These are phyloP conservation scores for Phortica variegata DNA, from an alignment of 1,140 invertebrate genomes.

Conservation along the genomic window DNA sequence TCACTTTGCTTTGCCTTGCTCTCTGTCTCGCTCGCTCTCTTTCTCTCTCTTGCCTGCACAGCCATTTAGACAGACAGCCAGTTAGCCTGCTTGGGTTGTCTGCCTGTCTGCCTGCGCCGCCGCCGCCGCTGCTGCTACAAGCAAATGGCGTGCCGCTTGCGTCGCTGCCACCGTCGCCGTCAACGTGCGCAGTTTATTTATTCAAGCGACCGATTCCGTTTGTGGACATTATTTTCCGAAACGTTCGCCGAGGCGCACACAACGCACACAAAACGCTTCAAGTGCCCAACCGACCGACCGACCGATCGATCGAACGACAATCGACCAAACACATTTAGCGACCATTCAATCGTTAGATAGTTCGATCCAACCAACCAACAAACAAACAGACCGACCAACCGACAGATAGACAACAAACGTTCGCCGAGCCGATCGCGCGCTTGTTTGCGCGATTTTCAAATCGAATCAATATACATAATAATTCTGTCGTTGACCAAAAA, in stretches of 20 bases:
- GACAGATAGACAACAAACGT: constrained; percentile 9
- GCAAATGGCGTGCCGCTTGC: too few relatives aligned
- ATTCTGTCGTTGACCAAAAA: too few relatives aligned
- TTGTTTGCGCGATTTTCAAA: too few relatives aligned
- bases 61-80: too few relatives aligned
- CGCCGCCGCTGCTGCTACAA: background rate
- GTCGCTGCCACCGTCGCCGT: constrained; percentile 5
- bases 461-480: too few relatives aligned
- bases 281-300: too few relatives aligned
- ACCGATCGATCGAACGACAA: constrained; percentile 32
- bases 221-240: constrained; percentile 54
- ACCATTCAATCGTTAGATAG: constrained; percentile 10
- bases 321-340: constrained; percentile 5
- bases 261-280: too few relatives aligned
- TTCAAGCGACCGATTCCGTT: constrained; percentile 48
- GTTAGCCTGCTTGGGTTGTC: too few relatives aligned
- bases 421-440: too few relatives aligned
- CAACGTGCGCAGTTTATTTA: constrained; percentile 40
- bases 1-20: constrained; percentile 3
- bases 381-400: constrained; percentile 1
- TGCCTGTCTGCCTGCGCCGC: constrained; percentile 25
- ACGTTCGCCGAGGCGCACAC: constrained; percentile 29
- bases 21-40: constrained; percentile 5
- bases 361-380: background rate
- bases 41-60: constrained; percentile 2